Percentiles rank a stretch among this genome's conserved stretches.
Evolutionary conservation across 2,113 vertebrate genomes (phyloP).

Genomic region (Pseudolaguvia tuberculata): DNA sequence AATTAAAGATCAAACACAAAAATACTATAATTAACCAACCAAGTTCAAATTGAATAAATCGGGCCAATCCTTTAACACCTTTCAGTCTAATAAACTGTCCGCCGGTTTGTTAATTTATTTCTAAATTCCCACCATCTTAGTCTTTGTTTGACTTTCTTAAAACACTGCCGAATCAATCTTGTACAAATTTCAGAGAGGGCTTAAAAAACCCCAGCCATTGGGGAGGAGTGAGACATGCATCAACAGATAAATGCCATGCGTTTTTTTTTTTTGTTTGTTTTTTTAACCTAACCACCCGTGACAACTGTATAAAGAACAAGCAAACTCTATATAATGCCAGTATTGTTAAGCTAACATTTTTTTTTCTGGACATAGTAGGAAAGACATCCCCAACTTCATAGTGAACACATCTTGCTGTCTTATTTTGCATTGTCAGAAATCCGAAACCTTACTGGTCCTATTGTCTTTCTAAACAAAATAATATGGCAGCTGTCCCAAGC

Average conservation of each 20-base stretch:
- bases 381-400: constrained; percentile 38
- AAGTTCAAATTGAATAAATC: not conserved
- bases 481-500: constrained; percentile 44
- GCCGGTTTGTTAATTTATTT: not conserved
- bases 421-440: constrained; percentile 41
- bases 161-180: not conserved
- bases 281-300: constrained; percentile 40
- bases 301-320: constrained; percentile 17
- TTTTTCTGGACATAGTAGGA: constrained; percentile 39
- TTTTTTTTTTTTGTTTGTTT: too few species aligned
- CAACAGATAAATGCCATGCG: constrained; percentile 22
- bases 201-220: constrained; percentile 1
- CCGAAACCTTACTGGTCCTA: constrained; percentile 35
- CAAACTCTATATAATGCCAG: constrained; percentile 40
- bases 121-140: constrained; percentile 16
- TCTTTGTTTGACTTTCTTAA: not conserved
- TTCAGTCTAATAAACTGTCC: not conserved
- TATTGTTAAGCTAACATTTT: constrained; percentile 46
- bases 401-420: constrained; percentile 21
- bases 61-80: constrained; percentile 19
- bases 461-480: constrained; percentile 49
- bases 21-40: constrained; percentile 6
- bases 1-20: not conserved
- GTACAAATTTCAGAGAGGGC: not conserved
- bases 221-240: not conserved